Evolutionary conservation across 2,113 vertebrate species (phyloP), one percentile per base, ranked within the genome.

Genomic region (Actinemys pallida): DNA sequence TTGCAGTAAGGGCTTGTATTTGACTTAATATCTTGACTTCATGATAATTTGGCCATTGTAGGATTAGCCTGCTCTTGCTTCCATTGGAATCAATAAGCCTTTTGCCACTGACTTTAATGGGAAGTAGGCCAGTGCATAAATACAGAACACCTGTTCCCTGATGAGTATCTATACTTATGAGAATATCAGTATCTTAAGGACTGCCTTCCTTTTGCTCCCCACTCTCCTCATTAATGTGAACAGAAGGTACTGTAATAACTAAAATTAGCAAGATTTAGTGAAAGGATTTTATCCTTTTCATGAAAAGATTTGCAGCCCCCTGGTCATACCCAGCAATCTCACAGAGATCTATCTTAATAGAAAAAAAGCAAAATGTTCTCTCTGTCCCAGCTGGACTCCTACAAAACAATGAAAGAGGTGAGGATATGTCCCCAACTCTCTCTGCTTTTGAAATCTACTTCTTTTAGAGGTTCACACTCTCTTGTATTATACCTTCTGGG

Each of bases 1-100:
- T 29, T 59, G 57, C 27, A 20, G 1, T n/a, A 8, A 5, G 4
- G 1, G n/a, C 16, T 10, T 45, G 8, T 56, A 11, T 54, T 92
- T 82, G 65, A 35, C n/a, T 1, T 8, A 10, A 47, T 65, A 31
- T 25, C 13, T 84, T 52, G 22, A 0, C 76, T 69, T 35, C 69
- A 56, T 59, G 4, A 8, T 57, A 6, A 24, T 88, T 69, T 45
- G 35, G 13, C 42, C 75, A 4, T 75, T 69, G 20, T 49, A 35
- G 72, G 22, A 52, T 82, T 72, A 47, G 1, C 10, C 24, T 50
- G 1, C 10, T 83, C 62, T 9, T 25, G 39, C 24, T 22, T 25
- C 24, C 39, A 24, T 39, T 75, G 69, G 39, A 75, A 10, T 42
- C 69, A 24, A 20, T 45, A 35, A 35, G 20, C 20, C 72, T 76